Evolutionary conservation across 2,888 invertebrate species (phyloP).

Genomic region (Coelopa pilipes): DNA sequence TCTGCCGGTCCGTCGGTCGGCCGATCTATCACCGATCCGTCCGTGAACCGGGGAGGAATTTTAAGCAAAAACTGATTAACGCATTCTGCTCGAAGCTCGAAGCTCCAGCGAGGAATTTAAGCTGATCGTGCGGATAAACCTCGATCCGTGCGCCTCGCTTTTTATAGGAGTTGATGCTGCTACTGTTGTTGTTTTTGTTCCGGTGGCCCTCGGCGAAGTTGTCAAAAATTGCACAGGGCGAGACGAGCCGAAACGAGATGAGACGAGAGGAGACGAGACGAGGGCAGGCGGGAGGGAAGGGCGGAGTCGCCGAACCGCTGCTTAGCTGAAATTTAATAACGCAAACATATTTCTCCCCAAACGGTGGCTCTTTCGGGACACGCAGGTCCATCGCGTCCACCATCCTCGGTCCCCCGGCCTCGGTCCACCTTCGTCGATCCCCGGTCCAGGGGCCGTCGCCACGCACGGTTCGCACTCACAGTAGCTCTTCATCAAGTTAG

Average conservation of each 20-base stretch:
- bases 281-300: too few species aligned
- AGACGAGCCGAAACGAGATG: neutral
- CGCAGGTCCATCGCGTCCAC: too few species aligned
- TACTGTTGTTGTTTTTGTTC: too few species aligned
- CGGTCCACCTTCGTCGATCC: too few species aligned
- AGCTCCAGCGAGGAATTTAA: constrained; percentile 16
- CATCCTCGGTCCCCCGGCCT: too few species aligned
- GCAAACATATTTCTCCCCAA: constrained; percentile 14
- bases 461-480: constrained; percentile 44
- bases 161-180: neutral
- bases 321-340: constrained; percentile 36
- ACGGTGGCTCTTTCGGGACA: too few species aligned
- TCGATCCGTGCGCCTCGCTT: neutral
- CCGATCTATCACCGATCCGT: too few species aligned
- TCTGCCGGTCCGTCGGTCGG: too few species aligned
- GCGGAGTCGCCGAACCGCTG: constrained; percentile 11
- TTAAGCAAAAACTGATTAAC: constrained; percentile 34
- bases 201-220: constrained; percentile 27
- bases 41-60: neutral
- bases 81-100: constrained; percentile 21
- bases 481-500: constrained; percentile 64
- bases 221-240: constrained; percentile 31
- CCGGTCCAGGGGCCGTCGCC: neutral
- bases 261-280: neutral
- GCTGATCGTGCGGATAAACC: constrained; percentile 36